These are phyloP conservation scores for Melanargia galathea DNA, from an alignment of 2,888 invertebrate species.

Conservation along the genomic window DNA sequence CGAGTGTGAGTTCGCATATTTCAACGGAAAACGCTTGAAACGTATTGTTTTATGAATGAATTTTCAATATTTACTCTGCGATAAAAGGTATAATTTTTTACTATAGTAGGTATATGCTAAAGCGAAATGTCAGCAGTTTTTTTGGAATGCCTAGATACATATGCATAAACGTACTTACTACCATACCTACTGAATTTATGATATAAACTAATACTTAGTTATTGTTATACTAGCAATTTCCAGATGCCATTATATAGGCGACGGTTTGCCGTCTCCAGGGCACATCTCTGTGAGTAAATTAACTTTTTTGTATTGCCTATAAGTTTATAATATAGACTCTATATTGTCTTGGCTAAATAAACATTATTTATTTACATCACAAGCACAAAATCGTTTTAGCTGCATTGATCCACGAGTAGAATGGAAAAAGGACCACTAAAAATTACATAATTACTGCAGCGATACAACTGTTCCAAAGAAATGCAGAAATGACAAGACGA, in stretches of 20 bases:
- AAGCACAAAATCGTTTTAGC: neutral
- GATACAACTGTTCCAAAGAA: conserved; percentile 79
- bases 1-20: conserved; percentile 76
- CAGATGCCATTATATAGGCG: neutral
- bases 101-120: neutral
- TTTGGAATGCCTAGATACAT: neutral
- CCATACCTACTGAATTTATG: too few relatives aligned
- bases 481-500: conserved; percentile 82
- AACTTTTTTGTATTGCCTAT: neutral
- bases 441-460: conserved; percentile 79
- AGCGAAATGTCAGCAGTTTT: neutral
- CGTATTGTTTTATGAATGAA: conserved; percentile 23
- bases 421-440: conserved; percentile 70
- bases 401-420: conserved; percentile 39
- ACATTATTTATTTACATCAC: neutral
- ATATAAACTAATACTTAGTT: too few relatives aligned
- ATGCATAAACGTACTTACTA: neutral
- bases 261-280: neutral
- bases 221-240: too few relatives aligned
- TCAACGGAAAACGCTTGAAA: conserved; percentile 49
- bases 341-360: neutral
- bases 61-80: conserved; percentile 17
- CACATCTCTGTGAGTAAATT: neutral
- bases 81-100: neutral
- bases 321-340: neutral